A percentile compares a stretch with the other conserved stretches of the same genome.
These are phyloP conservation scores for Emydoidea blandingii DNA, from an alignment of 2,797 vertebrate species.

Conservation along the genomic window DNA sequence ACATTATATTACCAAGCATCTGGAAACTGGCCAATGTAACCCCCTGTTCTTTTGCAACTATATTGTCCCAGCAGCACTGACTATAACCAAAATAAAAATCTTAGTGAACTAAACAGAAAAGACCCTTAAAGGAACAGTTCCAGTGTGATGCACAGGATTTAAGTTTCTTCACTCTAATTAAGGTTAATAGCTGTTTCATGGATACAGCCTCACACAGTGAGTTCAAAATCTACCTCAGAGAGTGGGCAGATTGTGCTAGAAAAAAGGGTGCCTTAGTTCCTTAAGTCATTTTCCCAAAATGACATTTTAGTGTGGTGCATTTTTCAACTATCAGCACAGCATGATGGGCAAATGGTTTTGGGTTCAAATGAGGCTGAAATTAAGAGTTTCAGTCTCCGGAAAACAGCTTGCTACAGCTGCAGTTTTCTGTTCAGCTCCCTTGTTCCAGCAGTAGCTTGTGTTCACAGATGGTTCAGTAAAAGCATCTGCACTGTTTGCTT, in stretches of 20 bases:
- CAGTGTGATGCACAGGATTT: not conserved
- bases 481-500: slow-evolving; percentile 42
- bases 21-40: not conserved
- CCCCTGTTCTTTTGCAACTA: not conserved
- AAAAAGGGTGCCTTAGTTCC: not conserved
- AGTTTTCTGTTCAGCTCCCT: slow-evolving; percentile 1
- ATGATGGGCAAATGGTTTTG: not conserved
- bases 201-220: not conserved
- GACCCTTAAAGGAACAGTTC: not conserved
- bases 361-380: not conserved
- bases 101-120: not conserved
- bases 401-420: not conserved
- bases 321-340: not conserved
- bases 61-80: not conserved
- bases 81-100: not conserved
- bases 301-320: not conserved
- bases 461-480: slow-evolving; percentile 19
- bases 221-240: not conserved
- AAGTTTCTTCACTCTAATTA: not conserved
- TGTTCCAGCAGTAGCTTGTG: not conserved
- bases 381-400: slow-evolving; percentile 1
- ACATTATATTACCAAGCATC: not conserved
- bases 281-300: not conserved
- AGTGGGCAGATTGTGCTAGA: not conserved
- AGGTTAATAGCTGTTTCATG: not conserved